These are phyloP conservation scores for Melanostoma mellinum DNA, from an alignment of 2,888 invertebrate genomes.

Conservation along the genomic window DNA sequence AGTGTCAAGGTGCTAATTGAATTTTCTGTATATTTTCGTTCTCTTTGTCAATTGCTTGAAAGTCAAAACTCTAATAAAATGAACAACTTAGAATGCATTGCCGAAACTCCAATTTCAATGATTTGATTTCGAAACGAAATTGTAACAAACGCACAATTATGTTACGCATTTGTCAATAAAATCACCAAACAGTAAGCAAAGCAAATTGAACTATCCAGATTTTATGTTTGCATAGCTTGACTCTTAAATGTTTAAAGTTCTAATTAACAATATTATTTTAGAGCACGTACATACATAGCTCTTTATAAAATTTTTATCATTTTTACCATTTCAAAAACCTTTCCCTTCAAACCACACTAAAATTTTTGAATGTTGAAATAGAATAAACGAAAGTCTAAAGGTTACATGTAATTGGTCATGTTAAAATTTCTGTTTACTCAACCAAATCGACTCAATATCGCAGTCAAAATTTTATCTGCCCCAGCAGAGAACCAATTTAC, in stretches of 20 bases:
- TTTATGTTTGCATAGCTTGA: too few species aligned
- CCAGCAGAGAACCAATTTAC: conserved; percentile 8
- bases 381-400: not conserved
- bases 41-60: conserved; percentile 35
- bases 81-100: too few species aligned
- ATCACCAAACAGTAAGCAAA: not conserved
- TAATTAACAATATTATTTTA: too few species aligned
- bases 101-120: too few species aligned
- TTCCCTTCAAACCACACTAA: too few species aligned
- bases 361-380: too few species aligned
- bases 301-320: too few species aligned
- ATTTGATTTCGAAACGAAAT: not conserved
- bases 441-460: conserved; percentile 34
- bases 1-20: conserved; percentile 48
- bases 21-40: conserved; percentile 24
- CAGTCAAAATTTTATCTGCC: not conserved
- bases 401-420: conserved; percentile 29
- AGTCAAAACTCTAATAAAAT: conserved; percentile 1
- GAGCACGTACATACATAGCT: too few species aligned
- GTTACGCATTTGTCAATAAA: not conserved
- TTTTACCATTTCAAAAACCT: too few species aligned
- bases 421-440: conserved; percentile 34
- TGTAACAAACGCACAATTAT: conserved; percentile 33
- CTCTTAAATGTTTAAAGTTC: too few species aligned
- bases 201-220: too few species aligned